Percentiles rank a stretch among this genome's conserved stretches.
Conservation (phyloP, 2,797 vertebrate genomes). For the Xiphophorus birchmanni region DNA sequence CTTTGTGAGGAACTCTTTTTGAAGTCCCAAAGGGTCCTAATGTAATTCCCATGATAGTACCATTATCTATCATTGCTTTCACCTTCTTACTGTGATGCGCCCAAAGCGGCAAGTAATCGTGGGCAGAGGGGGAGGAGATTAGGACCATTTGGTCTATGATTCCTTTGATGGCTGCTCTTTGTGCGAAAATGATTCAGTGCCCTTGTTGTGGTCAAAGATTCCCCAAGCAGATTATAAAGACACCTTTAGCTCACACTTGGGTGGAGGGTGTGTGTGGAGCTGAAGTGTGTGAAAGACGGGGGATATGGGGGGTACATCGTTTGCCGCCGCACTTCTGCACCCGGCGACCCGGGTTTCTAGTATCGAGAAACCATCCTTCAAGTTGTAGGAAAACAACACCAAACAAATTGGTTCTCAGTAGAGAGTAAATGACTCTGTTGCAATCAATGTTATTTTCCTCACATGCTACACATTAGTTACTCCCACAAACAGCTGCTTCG, state of each 20-base stretch:
- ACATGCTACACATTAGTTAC: slow-evolving; percentile 64
- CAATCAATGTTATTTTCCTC: slow-evolving; percentile 69
- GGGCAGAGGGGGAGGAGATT: slow-evolving; percentile 39
- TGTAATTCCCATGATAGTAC: slow-evolving; percentile 54
- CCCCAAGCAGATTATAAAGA: slow-evolving; percentile 59
- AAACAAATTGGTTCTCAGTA: slow-evolving; percentile 67
- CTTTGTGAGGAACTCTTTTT: slow-evolving; percentile 49
- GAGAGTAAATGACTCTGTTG: slow-evolving; percentile 66
- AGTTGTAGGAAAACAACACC: slow-evolving; percentile 41
- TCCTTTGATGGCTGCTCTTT: slow-evolving; percentile 48
- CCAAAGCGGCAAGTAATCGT: slow-evolving; percentile 41
- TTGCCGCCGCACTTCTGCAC: slow-evolving; percentile 8
- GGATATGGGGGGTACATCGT: slow-evolving; percentile 11
- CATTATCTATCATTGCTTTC: slow-evolving; percentile 66
- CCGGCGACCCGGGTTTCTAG: slow-evolving; percentile 37
- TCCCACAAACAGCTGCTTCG: slow-evolving; percentile 57
- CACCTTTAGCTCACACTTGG: slow-evolving; percentile 49
- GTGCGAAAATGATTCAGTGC: slow-evolving; percentile 49
- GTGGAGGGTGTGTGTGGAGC: not conserved
- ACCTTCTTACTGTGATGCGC: slow-evolving; percentile 49
- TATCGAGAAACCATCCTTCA: slow-evolving; percentile 65
- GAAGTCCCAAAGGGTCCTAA: slow-evolving; percentile 56
- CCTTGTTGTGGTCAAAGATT: slow-evolving; percentile 44
- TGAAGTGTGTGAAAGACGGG: too few species aligned
- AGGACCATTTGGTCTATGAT: slow-evolving; percentile 32